These are phyloP conservation scores for Cirrhinus molitorella DNA, from an alignment of 2,797 vertebrate genomes.

Conservation along the genomic window DNA sequence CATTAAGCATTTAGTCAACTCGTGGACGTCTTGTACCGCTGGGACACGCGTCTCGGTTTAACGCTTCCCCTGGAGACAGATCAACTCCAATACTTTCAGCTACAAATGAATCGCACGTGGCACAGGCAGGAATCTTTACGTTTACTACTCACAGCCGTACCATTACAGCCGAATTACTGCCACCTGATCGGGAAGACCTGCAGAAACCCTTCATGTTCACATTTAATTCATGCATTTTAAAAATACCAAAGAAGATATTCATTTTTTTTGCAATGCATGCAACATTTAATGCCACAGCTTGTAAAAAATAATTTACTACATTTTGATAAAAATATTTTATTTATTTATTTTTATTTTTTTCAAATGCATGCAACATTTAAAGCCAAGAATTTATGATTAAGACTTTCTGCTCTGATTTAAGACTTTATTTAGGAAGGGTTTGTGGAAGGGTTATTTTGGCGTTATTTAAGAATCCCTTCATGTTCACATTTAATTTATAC, in stretches of 20 bases:
- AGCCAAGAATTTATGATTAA: not conserved
- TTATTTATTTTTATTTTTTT: no score
- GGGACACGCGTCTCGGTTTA: not conserved
- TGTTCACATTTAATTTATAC: no score
- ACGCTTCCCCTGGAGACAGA: not conserved
- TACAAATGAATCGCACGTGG: not conserved
- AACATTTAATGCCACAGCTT: no score
- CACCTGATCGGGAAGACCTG: not conserved
- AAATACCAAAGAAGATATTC: no score
- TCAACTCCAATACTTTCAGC: not conserved
- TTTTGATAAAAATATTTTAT: no score
- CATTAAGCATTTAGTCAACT: slow-evolving; percentile 14
- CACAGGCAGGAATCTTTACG: slow-evolving; percentile 5
- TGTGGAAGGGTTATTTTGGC: no score
- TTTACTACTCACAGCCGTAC: not conserved
- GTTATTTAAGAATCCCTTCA: no score
- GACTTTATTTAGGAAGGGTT: not conserved
- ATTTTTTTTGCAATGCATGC: no score
- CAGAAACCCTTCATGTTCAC: no score
- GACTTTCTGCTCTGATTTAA: not conserved
- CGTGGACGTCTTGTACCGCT: not conserved
- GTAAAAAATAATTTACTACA: no score
- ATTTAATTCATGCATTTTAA: not conserved
- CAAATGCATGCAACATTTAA: not conserved
- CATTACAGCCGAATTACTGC: not conserved